Evolutionary conservation across 2,888 invertebrate species (phyloP).

Genomic region (Drosophila helvetica): DNA sequence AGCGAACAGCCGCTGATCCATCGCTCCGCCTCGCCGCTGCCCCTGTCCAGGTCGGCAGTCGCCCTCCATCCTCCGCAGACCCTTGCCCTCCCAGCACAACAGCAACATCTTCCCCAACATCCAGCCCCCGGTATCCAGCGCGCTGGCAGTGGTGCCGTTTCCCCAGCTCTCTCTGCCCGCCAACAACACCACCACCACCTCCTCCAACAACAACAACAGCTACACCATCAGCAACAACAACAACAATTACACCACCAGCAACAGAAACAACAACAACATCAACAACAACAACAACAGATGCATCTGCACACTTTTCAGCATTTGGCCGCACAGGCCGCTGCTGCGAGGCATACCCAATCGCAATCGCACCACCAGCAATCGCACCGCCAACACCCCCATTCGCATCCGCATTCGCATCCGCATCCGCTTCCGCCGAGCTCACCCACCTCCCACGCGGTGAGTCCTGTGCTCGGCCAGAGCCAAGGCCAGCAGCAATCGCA

Average conservation of each 20-base stretch:
- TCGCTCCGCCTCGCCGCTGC: slow-evolving; percentile 81
- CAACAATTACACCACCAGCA: slow-evolving; percentile 66
- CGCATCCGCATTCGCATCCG: slow-evolving; percentile 47
- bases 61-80: slow-evolving; percentile 80
- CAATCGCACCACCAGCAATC: slow-evolving; percentile 68
- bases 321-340: slow-evolving; percentile 76
- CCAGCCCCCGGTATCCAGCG: slow-evolving; percentile 66
- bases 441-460: slow-evolving; percentile 80
- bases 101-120: slow-evolving; percentile 67
- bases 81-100: slow-evolving; percentile 76
- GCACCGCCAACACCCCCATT: slow-evolving; percentile 57
- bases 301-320: slow-evolving; percentile 80
- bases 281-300: slow-evolving; percentile 72
- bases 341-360: slow-evolving; percentile 63
- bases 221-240: slow-evolving; percentile 71
- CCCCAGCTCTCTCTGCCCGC: slow-evolving; percentile 81
- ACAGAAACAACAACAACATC: slow-evolving; percentile 68
- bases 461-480: slow-evolving; percentile 75
- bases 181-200: slow-evolving; percentile 77
- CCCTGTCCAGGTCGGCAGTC: slow-evolving; percentile 79
- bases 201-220: slow-evolving; percentile 69
- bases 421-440: slow-evolving; percentile 80
- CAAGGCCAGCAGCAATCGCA: slow-evolving; percentile 55
- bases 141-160: slow-evolving; percentile 80
- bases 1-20: slow-evolving; percentile 82